Conservation (phyloP, 2,797 vertebrate species). For the Xyrichtys novacula region DNA sequence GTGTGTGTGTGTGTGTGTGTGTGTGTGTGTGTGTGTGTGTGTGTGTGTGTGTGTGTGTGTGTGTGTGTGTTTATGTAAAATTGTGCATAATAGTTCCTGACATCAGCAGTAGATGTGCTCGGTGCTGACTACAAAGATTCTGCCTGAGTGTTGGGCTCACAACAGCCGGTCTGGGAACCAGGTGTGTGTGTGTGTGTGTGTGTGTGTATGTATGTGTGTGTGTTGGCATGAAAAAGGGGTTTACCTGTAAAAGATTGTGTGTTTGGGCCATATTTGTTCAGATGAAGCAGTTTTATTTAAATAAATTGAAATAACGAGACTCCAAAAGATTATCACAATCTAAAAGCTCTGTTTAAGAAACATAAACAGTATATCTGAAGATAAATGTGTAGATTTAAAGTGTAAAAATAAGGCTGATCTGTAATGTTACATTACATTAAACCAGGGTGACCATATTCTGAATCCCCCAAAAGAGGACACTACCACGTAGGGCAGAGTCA, state of each 20-base stretch:
- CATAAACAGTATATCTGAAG: no score
- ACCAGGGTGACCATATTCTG: no score
- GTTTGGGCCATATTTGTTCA: slow-evolving; percentile 4
- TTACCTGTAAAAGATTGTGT: background rate
- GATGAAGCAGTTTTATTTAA: background rate
- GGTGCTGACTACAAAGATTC: slow-evolving; percentile 69
- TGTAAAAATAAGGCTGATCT: no score
- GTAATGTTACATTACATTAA: no score
- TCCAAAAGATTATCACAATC: no score
- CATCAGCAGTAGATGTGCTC: slow-evolving; percentile 67
- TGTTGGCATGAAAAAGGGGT: background rate
- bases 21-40: slow-evolving; percentile 26
- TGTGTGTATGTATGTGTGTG: slow-evolving; percentile 29
- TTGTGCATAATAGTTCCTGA: slow-evolving; percentile 60
- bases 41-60: slow-evolving; percentile 9
- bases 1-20: slow-evolving; percentile 25
- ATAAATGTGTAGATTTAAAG: no score
- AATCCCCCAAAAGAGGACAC: no score
- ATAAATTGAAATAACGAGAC: background rate
- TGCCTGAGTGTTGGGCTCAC: slow-evolving; percentile 21
- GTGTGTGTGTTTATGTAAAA: slow-evolving; percentile 33
- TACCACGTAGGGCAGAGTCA: no score
- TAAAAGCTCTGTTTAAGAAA: no score
- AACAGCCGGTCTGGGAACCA: slow-evolving; percentile 45
- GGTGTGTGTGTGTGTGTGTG: slow-evolving; percentile 39